Base-by-base conservation (phyloP, 2,888 invertebrate genomes). In the Drosophila kanekoi region DNA sequence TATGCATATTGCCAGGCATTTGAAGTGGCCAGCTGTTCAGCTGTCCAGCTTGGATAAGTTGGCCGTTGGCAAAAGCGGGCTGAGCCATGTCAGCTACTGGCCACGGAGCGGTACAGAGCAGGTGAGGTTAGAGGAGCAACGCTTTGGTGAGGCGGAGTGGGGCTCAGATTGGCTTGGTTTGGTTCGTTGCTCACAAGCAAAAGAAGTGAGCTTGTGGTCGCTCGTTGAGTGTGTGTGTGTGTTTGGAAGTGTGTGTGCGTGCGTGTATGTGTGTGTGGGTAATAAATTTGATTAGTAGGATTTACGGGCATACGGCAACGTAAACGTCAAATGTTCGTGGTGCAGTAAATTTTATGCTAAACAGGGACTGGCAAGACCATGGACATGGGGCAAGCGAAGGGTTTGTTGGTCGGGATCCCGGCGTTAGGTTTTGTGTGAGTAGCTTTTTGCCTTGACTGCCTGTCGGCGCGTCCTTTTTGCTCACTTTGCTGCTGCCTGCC, bases 201-300 rank as follows among this genome's bases (percentile, higher is more conserved):
- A 38, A 59, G 62, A 49, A 70, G 58, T 56, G 52, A 52, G 48
- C 77, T 67, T 61, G 74, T 40, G 79, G 82, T 70, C 56, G 67
- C 37, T 14, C 41, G 40, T 10, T 47, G 16, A 40, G 32, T 41
- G 20, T 48, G 33, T 28, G 23, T 45, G 41, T 47, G 32, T 58
- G 41, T 57, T 33, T 47, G 44, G 54, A 41, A 49, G 20, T 48
- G 32, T 28, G 23, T 45, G 41, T 47, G 32, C 58, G 41, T 51
- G 38, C 53, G 56, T 59, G 33, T 45, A 60, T 62, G 56, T 75
- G 64, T 76, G 58, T 61, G 63, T 57, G 63, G 72, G 85, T 80
- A 89, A 86, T 86, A 86, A 86, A 86, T 86, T 89, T 86, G 89
- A 86, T 89, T 86, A 86, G 89, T 72, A 67, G 80, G 81, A 86